These are phyloP conservation scores for Syrrhaptes paradoxus DNA, from an alignment of 2,113 vertebrate genomes.

Conservation along the genomic window DNA sequence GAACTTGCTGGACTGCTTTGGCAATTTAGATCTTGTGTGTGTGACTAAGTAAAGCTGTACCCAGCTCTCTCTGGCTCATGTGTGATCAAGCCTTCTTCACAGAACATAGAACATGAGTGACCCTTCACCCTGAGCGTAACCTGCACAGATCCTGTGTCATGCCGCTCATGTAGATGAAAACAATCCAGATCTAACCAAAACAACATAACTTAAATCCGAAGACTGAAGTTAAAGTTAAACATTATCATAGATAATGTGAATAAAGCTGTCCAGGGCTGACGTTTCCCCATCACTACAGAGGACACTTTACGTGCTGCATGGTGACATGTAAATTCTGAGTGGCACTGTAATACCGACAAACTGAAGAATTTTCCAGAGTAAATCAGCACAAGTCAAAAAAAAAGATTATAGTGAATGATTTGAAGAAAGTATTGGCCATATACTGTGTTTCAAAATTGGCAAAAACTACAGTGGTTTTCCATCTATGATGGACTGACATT, in stretches of 20 bases:
- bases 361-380: background rate
- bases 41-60: background rate
- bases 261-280: background rate
- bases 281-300: background rate
- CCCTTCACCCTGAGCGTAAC: background rate
- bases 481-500: background rate
- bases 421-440: background rate
- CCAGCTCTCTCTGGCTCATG: fast-evolving
- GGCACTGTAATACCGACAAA: background rate
- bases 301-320: fast-evolving
- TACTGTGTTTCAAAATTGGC: background rate
- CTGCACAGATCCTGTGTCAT: background rate
- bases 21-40: background rate
- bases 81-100: background rate
- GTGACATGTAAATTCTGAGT: background rate
- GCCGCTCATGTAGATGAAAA: background rate
- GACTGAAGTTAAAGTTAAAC: background rate
- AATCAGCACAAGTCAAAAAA: background rate
- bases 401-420: background rate
- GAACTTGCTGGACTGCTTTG: background rate
- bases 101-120: background rate
- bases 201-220: background rate
- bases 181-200: background rate
- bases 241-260: background rate
- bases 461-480: background rate